Conservation (phyloP, 2,888 invertebrate genomes). For the Smittia sp. region DNA sequence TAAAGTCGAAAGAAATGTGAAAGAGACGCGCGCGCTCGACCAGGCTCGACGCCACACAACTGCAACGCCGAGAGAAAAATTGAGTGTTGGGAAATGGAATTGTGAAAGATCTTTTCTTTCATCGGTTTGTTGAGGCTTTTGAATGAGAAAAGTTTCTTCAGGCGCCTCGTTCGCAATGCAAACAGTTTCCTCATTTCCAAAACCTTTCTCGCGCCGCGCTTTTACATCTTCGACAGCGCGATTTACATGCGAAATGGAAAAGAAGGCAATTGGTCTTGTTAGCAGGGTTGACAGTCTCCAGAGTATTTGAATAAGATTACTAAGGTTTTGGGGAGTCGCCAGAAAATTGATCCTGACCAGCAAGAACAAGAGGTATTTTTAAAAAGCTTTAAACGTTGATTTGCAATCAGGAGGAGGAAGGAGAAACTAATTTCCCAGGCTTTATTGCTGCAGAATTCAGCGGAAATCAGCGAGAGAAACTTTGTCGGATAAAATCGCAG, state of each 20-base stretch:
- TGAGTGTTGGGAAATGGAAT: conserved; percentile 35
- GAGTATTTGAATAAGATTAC: too few relatives aligned
- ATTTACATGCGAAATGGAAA: too few relatives aligned
- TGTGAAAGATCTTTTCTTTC: conserved; percentile 21
- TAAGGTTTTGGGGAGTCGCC: too few relatives aligned
- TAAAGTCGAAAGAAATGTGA: conserved; percentile 29
- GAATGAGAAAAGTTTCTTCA: neutral
- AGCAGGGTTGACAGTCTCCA: too few relatives aligned
- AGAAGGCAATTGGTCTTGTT: too few relatives aligned
- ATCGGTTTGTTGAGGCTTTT: neutral
- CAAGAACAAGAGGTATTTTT: too few relatives aligned
- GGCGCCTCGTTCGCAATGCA: neutral
- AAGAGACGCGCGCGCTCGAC: neutral
- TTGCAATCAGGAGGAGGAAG: too few relatives aligned
- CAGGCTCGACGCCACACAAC: neutral
- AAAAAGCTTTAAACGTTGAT: too few relatives aligned
- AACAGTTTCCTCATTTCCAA: neutral
- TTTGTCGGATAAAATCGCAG: neutral
- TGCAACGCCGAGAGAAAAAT: conserved; percentile 9
- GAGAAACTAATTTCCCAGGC: too few relatives aligned
- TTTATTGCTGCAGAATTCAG: too few relatives aligned
- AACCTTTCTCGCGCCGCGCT: neutral
- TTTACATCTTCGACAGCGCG: neutral
- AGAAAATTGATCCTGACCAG: too few relatives aligned
- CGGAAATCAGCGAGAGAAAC: neutral